phyloP scores from a whole-genome alignment of 2,888 invertebrate genomes.

The Tetrapedia diversipes region DNA sequence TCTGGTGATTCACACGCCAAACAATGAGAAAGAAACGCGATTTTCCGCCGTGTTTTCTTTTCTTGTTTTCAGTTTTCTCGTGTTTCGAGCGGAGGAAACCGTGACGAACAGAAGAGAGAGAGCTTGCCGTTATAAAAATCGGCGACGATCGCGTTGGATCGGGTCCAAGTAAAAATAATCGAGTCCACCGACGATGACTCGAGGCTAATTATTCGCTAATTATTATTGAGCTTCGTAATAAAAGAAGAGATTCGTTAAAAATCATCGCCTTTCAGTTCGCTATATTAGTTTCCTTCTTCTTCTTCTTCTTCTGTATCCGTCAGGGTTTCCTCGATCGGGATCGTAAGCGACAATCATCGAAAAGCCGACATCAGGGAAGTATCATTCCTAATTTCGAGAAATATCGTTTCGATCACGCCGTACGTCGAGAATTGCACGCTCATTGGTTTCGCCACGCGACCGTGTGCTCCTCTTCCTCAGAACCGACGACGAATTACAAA shows the following conservation, averaged over 20 bases:
- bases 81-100: constrained; percentile 28
- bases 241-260: neutral
- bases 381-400: neutral
- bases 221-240: too few relatives aligned
- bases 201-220: neutral
- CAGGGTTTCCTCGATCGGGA: neutral
- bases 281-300: neutral
- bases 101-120: too few relatives aligned
- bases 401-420: constrained; percentile 31
- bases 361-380: too few relatives aligned
- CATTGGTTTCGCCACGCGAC: constrained; percentile 49
- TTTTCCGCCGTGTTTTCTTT: too few relatives aligned
- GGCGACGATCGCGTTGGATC: neutral
- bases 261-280: neutral
- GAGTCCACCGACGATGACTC: too few relatives aligned
- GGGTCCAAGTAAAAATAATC: neutral
- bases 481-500: constrained; percentile 60
- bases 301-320: neutral
- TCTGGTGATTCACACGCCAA: constrained; percentile 12
- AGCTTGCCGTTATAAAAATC: too few relatives aligned
- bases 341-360: neutral
- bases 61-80: too few relatives aligned
- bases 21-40: constrained; percentile 4
- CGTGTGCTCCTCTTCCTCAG: constrained; percentile 44
- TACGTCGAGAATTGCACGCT: constrained; percentile 69